These are phyloP conservation scores for Helogale parvula DNA, from an alignment of 2,113 vertebrate genomes.

Conservation along the genomic window DNA sequence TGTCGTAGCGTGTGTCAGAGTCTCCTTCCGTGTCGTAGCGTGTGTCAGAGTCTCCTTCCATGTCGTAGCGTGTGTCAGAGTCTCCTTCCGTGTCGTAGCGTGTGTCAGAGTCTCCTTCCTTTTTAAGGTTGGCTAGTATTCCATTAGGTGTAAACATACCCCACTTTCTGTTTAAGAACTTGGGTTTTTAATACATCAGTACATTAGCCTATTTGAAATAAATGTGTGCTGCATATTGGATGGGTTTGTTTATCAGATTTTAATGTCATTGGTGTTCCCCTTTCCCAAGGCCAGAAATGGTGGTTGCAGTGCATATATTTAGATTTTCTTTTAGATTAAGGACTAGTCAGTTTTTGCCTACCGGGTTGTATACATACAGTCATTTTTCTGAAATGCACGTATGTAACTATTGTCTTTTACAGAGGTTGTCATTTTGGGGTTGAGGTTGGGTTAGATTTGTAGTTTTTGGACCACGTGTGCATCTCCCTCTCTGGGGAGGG, in stretches of 20 bases:
- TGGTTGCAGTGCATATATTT: not conserved
- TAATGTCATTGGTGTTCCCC: not conserved
- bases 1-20: not conserved
- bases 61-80: not conserved
- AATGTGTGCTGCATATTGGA: not conserved
- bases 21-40: too few relatives aligned
- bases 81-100: not conserved
- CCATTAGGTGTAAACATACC: not conserved
- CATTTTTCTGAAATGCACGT: not conserved
- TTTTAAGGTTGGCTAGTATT: not conserved
- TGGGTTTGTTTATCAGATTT: not conserved
- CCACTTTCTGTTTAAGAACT: slow-evolving; percentile 22
- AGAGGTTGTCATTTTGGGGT: not conserved
- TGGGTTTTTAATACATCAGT: not conserved
- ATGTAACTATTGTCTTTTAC: not conserved
- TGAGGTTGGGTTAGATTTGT: not conserved
- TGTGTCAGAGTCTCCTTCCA: too few relatives aligned
- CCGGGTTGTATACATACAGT: not conserved
- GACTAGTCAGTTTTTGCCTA: not conserved
- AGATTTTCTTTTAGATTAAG: slow-evolving; percentile 1
- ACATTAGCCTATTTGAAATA: not conserved
- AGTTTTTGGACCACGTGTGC: too few relatives aligned
- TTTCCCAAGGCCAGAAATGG: slow-evolving; percentile 37
- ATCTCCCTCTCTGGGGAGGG: not conserved
- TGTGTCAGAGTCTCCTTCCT: not conserved